Base-by-base conservation (phyloP, 2,888 invertebrate species). In the Aleiodes alternator region DNA sequence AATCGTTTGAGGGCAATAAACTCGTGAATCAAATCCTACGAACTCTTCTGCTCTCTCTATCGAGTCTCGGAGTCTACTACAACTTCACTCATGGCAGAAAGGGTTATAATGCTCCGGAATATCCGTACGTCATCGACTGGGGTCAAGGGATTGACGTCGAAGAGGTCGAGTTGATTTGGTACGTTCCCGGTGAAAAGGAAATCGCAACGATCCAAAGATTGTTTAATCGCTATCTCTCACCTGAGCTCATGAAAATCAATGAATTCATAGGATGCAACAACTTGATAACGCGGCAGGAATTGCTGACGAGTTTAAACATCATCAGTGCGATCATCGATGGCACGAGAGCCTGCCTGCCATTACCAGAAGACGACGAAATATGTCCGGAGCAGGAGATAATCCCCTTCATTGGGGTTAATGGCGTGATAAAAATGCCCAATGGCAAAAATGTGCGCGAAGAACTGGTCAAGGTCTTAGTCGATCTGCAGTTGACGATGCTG, bases 51-150 rank as follows among this genome's bases (percentile, higher is more conserved):
- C 85, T 90, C 79, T 91, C 93, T 71, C 84, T 96, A 38, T 93
- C 94, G 0, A 91, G 90, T 29, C 90, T 94, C 1, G 92, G 92
- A 3, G 55, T 72, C 79, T 91, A 94, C 11, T 79, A 68, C 38
- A 75, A 81, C 8, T 83, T 80, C 16, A 80, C 72, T 1, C 91
- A 56, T 93, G 95, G 85, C 92, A 92, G 90, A 90, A 92, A 81
- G 43, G 92, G 93, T 78, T 94, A 93, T 82, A 92, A 93, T 16
- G 90, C 91, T 53, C 93, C 94, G 0, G 91, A 93, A 75, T 93
- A 94, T 75, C 90, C 96, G 59, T 93, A 95, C 9, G 91, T 96
- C 29, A 91, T 93, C 29, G 94, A 96, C 81, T 98, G 98, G 98
- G 97, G 96, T 0, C 91, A 92, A 76, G 92, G 94, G 0, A 92